phyloP scores from a whole-genome alignment of 2,113 vertebrate species.

The Orcinus orca region DNA sequence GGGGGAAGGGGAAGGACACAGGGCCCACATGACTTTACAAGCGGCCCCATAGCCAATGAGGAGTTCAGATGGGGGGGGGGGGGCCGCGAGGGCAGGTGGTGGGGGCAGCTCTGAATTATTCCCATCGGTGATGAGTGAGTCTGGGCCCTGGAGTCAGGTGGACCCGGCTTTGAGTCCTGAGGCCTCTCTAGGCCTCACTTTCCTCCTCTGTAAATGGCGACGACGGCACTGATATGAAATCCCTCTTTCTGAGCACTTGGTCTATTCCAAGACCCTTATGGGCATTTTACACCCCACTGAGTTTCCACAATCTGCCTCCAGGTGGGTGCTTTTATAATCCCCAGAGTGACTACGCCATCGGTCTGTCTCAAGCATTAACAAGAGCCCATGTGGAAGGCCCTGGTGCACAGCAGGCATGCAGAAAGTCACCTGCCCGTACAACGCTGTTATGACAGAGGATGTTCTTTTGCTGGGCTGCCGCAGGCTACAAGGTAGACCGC shows the following conservation, averaged over 20 bases:
- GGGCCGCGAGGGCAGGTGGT: rapidly evolving
- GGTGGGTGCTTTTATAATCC: neutral
- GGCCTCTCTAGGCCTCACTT: neutral
- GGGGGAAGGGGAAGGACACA: neutral
- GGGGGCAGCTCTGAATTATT: no score
- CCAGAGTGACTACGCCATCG: neutral
- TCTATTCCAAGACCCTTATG: neutral
- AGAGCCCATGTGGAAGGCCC: neutral
- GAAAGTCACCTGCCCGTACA: neutral
- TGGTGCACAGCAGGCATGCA: neutral
- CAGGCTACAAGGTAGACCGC: rapidly evolving
- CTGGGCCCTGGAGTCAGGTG: neutral
- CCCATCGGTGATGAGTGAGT: rapidly evolving
- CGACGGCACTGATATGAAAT: neutral
- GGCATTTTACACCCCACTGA: neutral
- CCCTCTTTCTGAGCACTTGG: neutral
- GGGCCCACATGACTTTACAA: rapidly evolving
- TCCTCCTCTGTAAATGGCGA: neutral
- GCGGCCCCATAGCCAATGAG: neutral
- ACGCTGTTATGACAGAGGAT: neutral
- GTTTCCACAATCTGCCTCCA: neutral
- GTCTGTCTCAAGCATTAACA: neutral
- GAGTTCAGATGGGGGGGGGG: neutral
- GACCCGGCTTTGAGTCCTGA: neutral
- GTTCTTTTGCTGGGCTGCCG: neutral